phyloP scores from a whole-genome alignment of 1,140 invertebrate genomes.

The Hydropsyche tenuis region DNA sequence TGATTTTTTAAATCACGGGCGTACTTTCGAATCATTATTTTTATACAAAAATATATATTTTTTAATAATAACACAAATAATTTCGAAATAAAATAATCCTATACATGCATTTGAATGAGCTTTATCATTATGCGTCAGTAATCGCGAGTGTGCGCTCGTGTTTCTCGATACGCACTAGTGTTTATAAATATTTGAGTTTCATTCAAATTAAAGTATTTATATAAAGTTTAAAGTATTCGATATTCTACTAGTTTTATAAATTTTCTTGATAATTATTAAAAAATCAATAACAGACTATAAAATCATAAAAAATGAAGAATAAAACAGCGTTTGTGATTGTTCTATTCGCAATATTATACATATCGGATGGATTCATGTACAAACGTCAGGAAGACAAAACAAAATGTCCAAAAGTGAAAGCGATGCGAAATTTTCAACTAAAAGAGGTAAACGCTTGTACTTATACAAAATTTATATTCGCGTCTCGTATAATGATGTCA shows the following conservation, averaged over 20 bases:
- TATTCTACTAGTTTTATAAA: too few relatives aligned
- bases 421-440: slow-evolving; percentile 63
- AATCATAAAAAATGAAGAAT: slow-evolving; percentile 19
- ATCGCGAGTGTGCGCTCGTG: neutral
- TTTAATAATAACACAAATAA: too few relatives aligned
- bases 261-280: too few relatives aligned
- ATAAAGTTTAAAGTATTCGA: neutral
- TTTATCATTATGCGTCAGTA: neutral
- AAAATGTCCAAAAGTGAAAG: slow-evolving; percentile 55
- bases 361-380: neutral
- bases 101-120: neutral
- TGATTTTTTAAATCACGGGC: too few relatives aligned
- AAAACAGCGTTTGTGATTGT: neutral
- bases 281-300: too few relatives aligned
- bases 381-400: slow-evolving; percentile 44
- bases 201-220: too few relatives aligned
- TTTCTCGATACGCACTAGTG: neutral
- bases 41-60: too few relatives aligned
- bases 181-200: too few relatives aligned
- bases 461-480: slow-evolving; percentile 16
- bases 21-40: too few relatives aligned
- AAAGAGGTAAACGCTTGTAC: slow-evolving; percentile 52
- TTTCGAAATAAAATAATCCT: too few relatives aligned
- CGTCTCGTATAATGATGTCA: neutral
- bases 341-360: neutral